phyloP scores from a whole-genome alignment of 1,140 invertebrate genomes.

The Cyclina sinensis region DNA sequence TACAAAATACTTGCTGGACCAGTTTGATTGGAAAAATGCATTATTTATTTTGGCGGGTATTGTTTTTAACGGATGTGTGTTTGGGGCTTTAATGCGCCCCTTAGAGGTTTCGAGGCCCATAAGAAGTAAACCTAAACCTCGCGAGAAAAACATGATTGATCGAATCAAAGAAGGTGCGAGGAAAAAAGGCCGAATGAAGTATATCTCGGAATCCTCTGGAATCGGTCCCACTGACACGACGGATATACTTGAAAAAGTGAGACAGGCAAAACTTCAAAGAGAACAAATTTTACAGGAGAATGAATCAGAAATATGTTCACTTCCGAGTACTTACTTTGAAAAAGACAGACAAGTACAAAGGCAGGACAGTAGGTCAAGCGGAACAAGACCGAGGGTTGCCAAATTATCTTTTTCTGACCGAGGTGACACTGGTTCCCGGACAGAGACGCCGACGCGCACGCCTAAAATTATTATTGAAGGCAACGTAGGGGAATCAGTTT shows the following conservation, averaged over 20 bases:
- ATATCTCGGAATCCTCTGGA: constrained; percentile 55
- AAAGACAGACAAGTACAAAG: constrained; percentile 70
- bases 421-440: constrained; percentile 67
- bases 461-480: constrained; percentile 70
- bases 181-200: constrained; percentile 37
- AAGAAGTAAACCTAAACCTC: constrained; percentile 87
- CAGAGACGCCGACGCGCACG: constrained; percentile 62
- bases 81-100: constrained; percentile 96
- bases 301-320: constrained; percentile 81
- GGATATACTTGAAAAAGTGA: constrained; percentile 85
- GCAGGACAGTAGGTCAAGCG: constrained; percentile 40
- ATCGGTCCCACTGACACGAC: constrained; percentile 71
- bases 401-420: constrained; percentile 78
- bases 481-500: constrained; percentile 9
- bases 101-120: constrained; percentile 91
- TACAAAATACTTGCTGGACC: constrained; percentile 74
- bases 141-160: constrained; percentile 81
- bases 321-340: constrained; percentile 81
- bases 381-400: constrained; percentile 40
- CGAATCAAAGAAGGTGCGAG: constrained; percentile 82
- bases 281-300: constrained; percentile 82
- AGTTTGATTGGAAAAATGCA: constrained; percentile 94
- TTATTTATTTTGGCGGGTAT: constrained; percentile 96
- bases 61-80: constrained; percentile 96
- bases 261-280: constrained; percentile 89